Conservation (phyloP, 1,140 invertebrate genomes). For the Drosophila auraria region DNA sequence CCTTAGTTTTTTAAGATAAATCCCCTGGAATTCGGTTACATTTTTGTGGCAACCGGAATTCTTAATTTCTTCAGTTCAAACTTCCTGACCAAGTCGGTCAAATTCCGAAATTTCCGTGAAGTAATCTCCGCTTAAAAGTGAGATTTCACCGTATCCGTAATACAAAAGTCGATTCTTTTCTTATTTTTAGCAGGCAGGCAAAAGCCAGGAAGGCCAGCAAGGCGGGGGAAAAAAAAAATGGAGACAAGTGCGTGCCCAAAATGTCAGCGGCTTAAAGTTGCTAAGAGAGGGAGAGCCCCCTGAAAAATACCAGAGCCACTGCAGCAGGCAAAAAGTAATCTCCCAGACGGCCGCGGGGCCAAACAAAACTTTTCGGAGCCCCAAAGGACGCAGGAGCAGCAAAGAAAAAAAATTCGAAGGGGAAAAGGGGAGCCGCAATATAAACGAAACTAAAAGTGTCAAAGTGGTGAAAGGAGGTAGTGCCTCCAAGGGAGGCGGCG, state of each 20-base stretch:
- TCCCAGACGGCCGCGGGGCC: conserved; percentile 67
- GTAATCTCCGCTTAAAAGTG: neutral
- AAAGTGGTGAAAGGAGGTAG: conserved; percentile 67
- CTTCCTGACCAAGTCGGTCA: neutral
- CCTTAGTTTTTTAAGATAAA: neutral
- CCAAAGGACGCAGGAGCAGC: conserved; percentile 29
- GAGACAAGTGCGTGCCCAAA: conserved; percentile 74
- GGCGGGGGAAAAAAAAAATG: conserved; percentile 14
- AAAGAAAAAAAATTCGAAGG: conserved; percentile 12
- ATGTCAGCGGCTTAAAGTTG: conserved; percentile 78
- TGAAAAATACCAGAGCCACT: conserved; percentile 22
- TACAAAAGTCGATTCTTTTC: conserved; percentile 17
- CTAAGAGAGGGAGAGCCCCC: conserved; percentile 24
- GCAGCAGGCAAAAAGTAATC: conserved; percentile 71
- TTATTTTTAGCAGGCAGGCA: conserved; percentile 4
- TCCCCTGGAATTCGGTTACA: neutral
- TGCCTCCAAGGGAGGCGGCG: conserved; percentile 6
- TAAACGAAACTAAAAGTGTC: conserved; percentile 75
- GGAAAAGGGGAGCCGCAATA: conserved; percentile 8
- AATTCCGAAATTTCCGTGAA: neutral
- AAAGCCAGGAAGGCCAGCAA: neutral
- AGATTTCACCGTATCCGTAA: conserved; percentile 17
- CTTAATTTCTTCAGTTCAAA: neutral
- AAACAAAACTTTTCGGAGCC: conserved; percentile 61
- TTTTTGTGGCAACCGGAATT: conserved; percentile 1